Conservation (phyloP, 2,888 invertebrate genomes). For the Creontiades dilutus region DNA sequence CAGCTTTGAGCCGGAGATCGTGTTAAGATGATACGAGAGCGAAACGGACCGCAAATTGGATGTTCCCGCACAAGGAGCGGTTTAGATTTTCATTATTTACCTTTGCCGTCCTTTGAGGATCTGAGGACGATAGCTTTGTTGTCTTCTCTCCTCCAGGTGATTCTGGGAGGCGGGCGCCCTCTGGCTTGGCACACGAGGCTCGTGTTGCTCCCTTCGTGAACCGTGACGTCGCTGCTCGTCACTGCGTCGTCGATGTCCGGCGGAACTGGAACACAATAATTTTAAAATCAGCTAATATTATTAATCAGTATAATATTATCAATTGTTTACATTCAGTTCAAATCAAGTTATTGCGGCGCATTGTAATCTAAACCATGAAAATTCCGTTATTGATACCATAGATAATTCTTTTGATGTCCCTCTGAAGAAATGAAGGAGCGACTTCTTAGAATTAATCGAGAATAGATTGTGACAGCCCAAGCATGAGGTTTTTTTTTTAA, state of each 20-base stretch:
- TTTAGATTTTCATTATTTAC: conserved; percentile 54
- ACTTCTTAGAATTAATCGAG: too few relatives aligned
- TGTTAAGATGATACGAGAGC: conserved; percentile 34
- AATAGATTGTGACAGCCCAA: too few relatives aligned
- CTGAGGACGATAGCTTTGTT: conserved; percentile 76
- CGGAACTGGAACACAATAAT: conserved; percentile 84
- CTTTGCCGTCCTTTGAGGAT: conserved; percentile 69
- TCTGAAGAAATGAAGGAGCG: too few relatives aligned
- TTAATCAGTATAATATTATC: too few relatives aligned
- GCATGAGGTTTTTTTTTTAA: too few relatives aligned
- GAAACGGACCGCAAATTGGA: conserved; percentile 23
- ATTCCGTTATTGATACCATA: too few relatives aligned
- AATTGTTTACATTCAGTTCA: too few relatives aligned
- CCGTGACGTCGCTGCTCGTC: conserved; percentile 87
- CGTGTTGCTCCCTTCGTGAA: conserved; percentile 87
- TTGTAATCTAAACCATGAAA: too few relatives aligned
- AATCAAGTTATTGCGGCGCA: too few relatives aligned
- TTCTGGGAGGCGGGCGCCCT: conserved; percentile 85
- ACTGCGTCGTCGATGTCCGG: conserved; percentile 89
- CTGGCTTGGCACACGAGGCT: conserved; percentile 86
- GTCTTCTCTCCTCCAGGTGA: conserved; percentile 83
- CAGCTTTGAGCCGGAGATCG: not conserved
- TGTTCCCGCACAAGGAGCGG: not conserved
- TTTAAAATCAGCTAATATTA: too few relatives aligned
- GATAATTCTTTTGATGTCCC: too few relatives aligned